A percentile compares a stretch with the other conserved stretches of the same genome.
These are phyloP conservation scores for Oryzias curvinotus DNA, from an alignment of 2,113 vertebrate genomes.

Conservation along the genomic window DNA sequence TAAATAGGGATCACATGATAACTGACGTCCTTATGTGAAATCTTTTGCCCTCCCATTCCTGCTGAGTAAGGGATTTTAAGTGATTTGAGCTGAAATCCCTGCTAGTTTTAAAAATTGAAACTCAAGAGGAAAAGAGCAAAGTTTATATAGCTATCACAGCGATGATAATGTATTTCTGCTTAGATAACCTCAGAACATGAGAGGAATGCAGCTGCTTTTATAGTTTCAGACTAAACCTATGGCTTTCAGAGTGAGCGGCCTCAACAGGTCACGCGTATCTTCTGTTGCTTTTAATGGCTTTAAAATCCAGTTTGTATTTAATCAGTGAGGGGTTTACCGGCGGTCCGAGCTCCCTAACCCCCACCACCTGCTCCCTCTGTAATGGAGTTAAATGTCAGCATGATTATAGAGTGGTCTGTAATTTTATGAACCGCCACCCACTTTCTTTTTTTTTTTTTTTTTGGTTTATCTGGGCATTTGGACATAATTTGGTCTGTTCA, in stretches of 20 bases:
- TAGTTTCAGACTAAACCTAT: too few species aligned
- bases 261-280: too few species aligned
- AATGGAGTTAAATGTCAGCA: constrained; percentile 33
- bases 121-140: too few species aligned
- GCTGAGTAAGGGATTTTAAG: too few species aligned
- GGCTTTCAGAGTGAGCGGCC: too few species aligned
- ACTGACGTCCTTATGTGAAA: too few species aligned
- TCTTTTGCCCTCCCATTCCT: too few species aligned
- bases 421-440: constrained; percentile 43
- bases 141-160: too few species aligned
- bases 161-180: constrained; percentile 34
- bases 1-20: too few species aligned
- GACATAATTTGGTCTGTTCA: constrained; percentile 12
- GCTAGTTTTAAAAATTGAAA: too few species aligned
- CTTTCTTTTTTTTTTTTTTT: constrained; percentile 14
- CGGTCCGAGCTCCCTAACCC: constrained; percentile 16
- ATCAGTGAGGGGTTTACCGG: background rate
- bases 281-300: constrained; percentile 61
- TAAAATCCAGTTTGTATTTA: constrained; percentile 29
- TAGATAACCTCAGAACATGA: constrained; percentile 50
- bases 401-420: constrained; percentile 42
- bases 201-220: constrained; percentile 54
- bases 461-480: constrained; percentile 37
- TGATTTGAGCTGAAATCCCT: too few species aligned
- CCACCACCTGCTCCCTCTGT: constrained; percentile 35